These are phyloP conservation scores for Adoxophyes honmai DNA, from an alignment of 1,140 invertebrate genomes.

Conservation along the genomic window DNA sequence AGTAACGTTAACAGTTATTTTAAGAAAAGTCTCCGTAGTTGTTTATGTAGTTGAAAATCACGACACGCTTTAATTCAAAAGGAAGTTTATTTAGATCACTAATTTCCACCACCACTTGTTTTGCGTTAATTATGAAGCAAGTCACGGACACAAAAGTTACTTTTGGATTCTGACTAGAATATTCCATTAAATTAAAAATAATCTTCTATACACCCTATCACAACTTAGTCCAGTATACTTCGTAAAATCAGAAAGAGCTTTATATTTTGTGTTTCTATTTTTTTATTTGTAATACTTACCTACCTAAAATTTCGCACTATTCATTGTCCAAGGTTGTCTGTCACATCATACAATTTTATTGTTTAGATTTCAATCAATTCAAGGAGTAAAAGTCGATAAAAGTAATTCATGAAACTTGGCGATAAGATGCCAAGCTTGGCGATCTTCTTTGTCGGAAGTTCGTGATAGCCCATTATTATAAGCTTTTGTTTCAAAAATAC, in stretches of 20 bases:
- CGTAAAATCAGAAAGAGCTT: too few relatives aligned
- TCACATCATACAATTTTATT: constrained; percentile 18
- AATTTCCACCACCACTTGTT: background rate
- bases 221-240: background rate
- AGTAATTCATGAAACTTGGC: constrained; percentile 41
- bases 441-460: constrained; percentile 41
- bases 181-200: background rate
- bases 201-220: background rate
- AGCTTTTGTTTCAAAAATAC: constrained; percentile 42
- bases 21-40: background rate
- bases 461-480: constrained; percentile 34
- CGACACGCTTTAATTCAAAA: background rate
- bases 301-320: constrained; percentile 19
- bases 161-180: background rate
- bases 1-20: too few relatives aligned
- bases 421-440: constrained; percentile 40
- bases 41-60: background rate
- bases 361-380: constrained; percentile 34
- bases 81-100: constrained; percentile 1
- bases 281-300: too few relatives aligned
- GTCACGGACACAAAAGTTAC: constrained; percentile 1
- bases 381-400: constrained; percentile 41
- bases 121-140: background rate
- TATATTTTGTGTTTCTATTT: too few relatives aligned
- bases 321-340: constrained; percentile 15